Evolutionary conservation across 2,797 vertebrate species (phyloP).

Genomic region (Enteromius treurensis): DNA sequence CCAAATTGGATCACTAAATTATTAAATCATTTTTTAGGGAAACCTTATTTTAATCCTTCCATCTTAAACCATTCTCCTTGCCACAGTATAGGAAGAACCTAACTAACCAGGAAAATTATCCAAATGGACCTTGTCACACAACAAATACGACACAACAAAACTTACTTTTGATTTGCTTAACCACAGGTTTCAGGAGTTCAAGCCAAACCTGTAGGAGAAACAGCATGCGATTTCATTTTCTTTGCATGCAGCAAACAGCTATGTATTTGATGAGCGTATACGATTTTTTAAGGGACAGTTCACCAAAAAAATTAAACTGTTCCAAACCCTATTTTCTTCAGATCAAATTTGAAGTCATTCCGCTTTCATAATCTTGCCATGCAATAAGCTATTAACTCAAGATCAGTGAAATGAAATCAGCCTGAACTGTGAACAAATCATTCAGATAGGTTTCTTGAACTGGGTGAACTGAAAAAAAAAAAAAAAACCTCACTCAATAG

Average conservation of each 20-base stretch:
- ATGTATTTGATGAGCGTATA: neutral
- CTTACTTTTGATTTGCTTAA: conserved; percentile 94
- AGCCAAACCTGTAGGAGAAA: conserved; percentile 87
- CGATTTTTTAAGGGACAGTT: too few relatives aligned
- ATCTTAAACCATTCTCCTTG: neutral
- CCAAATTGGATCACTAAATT: neutral
- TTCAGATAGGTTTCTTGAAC: neutral
- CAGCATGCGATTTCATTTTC: neutral
- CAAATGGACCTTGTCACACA: neutral
- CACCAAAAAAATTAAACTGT: neutral
- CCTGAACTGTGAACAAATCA: neutral
- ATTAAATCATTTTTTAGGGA: neutral
- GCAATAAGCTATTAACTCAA: neutral
- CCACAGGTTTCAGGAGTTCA: conserved; percentile 89
- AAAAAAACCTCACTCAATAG: neutral
- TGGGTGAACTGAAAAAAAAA: neutral
- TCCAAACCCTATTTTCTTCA: neutral
- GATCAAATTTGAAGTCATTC: neutral
- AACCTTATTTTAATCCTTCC: neutral
- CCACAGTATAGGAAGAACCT: neutral
- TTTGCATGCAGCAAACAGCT: neutral
- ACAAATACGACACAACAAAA: conserved; percentile 42
- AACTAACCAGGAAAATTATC: too few relatives aligned
- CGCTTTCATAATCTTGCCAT: neutral
- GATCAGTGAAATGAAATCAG: neutral